A percentile compares a stretch with the other conserved stretches of the same genome.
phyloP scores from a whole-genome alignment of 2,113 vertebrate genomes.

The Pogonocichla stellata region DNA sequence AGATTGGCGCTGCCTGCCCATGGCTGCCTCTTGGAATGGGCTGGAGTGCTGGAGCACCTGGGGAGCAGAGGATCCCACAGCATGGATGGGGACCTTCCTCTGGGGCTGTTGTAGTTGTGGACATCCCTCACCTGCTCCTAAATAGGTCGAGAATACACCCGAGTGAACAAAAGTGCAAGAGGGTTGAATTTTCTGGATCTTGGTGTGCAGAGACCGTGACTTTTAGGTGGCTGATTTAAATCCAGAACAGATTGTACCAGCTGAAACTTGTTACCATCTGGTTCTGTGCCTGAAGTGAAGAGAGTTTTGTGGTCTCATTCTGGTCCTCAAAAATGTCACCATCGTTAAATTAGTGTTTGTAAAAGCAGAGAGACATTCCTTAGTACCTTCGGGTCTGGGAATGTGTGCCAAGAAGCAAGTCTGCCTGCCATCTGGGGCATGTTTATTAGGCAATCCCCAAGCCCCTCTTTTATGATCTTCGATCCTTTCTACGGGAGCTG shows the following conservation, averaged over 20 bases:
- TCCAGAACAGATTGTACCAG: conserved; percentile 1
- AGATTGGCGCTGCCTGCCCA: accelerated
- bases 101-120: not conserved
- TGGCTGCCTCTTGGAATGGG: not conserved
- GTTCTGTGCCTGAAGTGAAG: conserved; percentile 25
- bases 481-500: not conserved
- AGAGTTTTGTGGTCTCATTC: conserved; percentile 55
- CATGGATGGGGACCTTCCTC: not conserved
- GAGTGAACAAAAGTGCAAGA: not conserved
- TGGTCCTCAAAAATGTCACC: conserved; percentile 45
- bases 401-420: not conserved
- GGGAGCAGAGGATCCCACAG: not conserved
- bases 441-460: not conserved
- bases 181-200: not conserved
- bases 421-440: conserved; percentile 35
- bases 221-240: not conserved
- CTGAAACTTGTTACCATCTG: conserved; percentile 41
- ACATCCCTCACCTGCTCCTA: not conserved
- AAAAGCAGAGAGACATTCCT: conserved; percentile 12
- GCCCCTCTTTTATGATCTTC: not conserved
- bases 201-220: not conserved
- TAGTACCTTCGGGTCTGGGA: not conserved
- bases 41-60: not conserved
- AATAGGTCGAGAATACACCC: accelerated
- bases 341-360: not conserved